Percentiles rank a stretch among this genome's conserved stretches.
Conservation (phyloP, 2,797 vertebrate genomes). For the Myotis daubentonii region DNA sequence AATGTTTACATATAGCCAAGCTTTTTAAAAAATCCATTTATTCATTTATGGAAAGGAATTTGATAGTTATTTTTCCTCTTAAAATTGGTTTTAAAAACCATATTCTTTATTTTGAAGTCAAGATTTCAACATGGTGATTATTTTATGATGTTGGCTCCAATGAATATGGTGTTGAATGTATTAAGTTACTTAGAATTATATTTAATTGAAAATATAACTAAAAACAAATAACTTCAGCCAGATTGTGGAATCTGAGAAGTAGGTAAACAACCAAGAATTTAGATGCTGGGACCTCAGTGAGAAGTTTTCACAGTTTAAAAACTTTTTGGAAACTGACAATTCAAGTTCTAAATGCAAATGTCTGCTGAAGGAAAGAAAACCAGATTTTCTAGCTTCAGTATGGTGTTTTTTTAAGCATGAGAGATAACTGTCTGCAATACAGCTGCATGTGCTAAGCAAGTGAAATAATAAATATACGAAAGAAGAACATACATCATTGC, state of each 20-base stretch:
- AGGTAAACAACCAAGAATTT: neutral
- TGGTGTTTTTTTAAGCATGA: neutral
- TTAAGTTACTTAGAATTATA: slow-evolving; percentile 1
- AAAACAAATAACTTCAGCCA: neutral
- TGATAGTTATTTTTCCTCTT: neutral
- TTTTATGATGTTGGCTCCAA: neutral
- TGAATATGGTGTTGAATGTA: neutral
- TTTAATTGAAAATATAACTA: neutral
- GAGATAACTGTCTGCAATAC: neutral
- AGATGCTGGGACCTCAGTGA: neutral
- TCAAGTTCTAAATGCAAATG: neutral
- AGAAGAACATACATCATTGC: neutral
- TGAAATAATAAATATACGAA: neutral
- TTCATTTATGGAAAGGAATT: neutral
- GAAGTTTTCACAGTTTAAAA: neutral
- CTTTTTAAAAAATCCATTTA: too few species aligned
- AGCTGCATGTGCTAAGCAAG: neutral
- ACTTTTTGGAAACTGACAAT: neutral
- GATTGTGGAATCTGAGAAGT: neutral
- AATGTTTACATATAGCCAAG: neutral
- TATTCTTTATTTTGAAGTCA: slow-evolving; percentile 44
- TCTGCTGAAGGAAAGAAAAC: neutral
- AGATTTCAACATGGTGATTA: neutral
- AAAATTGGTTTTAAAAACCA: neutral
- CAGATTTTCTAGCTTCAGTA: neutral